Base-by-base conservation (phyloP, 2,888 invertebrate genomes). In the Campaea margaritaria region DNA sequence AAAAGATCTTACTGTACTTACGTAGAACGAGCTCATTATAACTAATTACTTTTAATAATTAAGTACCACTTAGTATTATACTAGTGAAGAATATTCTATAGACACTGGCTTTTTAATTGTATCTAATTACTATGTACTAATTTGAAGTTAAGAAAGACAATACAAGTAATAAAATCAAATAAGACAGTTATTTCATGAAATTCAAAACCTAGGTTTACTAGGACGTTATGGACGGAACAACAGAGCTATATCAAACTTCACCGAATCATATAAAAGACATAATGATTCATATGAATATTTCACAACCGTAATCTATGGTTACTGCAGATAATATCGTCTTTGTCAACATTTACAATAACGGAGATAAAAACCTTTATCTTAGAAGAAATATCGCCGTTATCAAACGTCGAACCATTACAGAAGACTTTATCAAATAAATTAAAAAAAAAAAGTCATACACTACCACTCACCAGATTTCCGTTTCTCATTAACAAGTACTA, bases 391-490 rank as follows among this genome's bases (percentile, higher is more conserved):
- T 13, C 14, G 31, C 15, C 14, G 21, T 36, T 52, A 47, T 48
- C 58, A 52, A 11, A 34, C 51, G 42, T 45, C 57, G 15, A 47
- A 52, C 51, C 27, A 16, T 34, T n/a, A 3, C 13, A n/a, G 48
- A 63, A 56, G 16, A n/a, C n/a, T n/a, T n/a, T n/a, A 21, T 54
- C 57, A 62, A 44, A 15, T 36, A 49, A 48, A 38, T 46, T 44
- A 67, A 65, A 64, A 14, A 67, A 68, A 68, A 62, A 62, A 65
- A 67, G 41, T 62, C 73, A 85, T 90, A 91, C 89, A 56, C 82
- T 91, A 92, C 89, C 90, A 91, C 95, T 95, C 94, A 96, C 96
- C 96, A 86, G 96, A 96, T 91, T 96, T 96, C 80, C 96, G 87
- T 85, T 96, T 96, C 85, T 96, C 96, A 66, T 94, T 94, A 66